phyloP scores from a whole-genome alignment of 92 coral and sea anemone species.

The Paramuricea clavata region DNA sequence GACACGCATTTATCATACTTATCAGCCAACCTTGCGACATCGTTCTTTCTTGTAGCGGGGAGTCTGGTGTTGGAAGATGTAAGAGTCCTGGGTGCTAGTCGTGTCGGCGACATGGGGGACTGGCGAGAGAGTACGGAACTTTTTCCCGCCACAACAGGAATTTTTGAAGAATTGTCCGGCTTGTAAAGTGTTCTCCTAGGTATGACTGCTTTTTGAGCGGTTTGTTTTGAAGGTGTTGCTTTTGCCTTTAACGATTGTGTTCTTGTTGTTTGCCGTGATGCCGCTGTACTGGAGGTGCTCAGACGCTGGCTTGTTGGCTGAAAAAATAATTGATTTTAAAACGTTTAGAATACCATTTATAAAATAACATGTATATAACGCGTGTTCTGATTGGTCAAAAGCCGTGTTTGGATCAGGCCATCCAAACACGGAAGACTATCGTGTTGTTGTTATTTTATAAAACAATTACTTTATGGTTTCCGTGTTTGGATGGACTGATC shows the following conservation, averaged over 20 bases:
- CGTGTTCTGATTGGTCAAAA: too few relatives aligned
- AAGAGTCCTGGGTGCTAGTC: constrained; percentile 20
- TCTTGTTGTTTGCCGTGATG: background rate
- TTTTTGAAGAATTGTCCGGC: constrained; percentile 4
- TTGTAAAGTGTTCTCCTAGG: background rate
- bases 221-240: background rate
- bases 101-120: background rate
- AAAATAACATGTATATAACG: too few relatives aligned
- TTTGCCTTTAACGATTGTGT: background rate
- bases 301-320: background rate
- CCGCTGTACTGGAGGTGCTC: background rate
- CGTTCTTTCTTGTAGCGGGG: background rate
- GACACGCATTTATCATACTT: constrained; percentile 36
- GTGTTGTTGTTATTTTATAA: too few relatives aligned
- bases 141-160: constrained; percentile 31
- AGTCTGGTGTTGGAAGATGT: background rate
- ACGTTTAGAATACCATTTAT: background rate
- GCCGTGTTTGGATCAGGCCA: too few relatives aligned
- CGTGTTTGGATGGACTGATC: too few relatives aligned
- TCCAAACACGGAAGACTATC: too few relatives aligned
- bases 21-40: constrained; percentile 16
- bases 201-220: background rate
- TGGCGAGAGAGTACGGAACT: constrained; percentile 1
- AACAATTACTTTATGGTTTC: too few relatives aligned
- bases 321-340: background rate